phyloP scores from a whole-genome alignment of 2,113 vertebrate genomes.

The Agelaius tricolor region DNA sequence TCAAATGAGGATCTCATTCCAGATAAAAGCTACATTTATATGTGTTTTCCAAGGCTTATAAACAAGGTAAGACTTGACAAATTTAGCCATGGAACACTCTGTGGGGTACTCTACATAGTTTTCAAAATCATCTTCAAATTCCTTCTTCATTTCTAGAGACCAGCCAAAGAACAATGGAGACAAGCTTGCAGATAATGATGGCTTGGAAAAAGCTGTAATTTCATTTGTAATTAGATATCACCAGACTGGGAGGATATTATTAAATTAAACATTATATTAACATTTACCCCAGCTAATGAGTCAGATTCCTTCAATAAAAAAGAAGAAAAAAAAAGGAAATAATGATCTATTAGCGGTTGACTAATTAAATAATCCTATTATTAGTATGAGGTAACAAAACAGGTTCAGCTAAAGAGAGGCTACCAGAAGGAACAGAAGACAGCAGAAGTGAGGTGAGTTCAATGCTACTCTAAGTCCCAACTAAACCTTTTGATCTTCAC shows the following conservation, averaged over 20 bases:
- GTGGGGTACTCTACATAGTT: neutral
- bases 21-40: neutral
- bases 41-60: neutral
- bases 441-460: neutral
- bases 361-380: constrained; percentile 29
- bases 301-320: constrained; percentile 16
- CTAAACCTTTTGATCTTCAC: neutral
- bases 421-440: neutral
- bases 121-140: neutral
- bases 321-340: neutral
- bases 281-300: constrained; percentile 27
- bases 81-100: neutral
- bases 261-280: constrained; percentile 32
- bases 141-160: neutral
- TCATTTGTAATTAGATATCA: constrained; percentile 28
- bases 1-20: neutral
- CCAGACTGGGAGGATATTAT: constrained; percentile 1
- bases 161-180: neutral
- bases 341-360: neutral
- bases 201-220: neutral
- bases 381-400: neutral
- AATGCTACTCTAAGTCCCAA: neutral
- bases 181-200: neutral
- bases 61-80: neutral
- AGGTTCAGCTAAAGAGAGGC: neutral